Conservation (phyloP, 2,113 vertebrate genomes). For the Oncorhynchus kisutch region DNA sequence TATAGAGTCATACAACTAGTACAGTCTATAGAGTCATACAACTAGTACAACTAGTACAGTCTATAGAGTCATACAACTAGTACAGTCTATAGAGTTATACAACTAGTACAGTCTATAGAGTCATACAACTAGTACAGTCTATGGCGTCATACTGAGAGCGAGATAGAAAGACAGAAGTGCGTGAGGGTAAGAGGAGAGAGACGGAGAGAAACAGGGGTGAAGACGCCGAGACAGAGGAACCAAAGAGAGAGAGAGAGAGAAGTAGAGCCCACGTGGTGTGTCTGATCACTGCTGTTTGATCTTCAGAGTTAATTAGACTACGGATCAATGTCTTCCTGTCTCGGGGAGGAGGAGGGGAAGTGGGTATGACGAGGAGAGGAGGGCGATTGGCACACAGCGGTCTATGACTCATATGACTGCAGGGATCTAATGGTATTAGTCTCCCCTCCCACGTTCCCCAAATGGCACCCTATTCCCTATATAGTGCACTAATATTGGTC, state of each 20-base stretch:
- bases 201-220: neutral
- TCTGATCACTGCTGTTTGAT: neutral
- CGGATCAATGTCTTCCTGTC: neutral
- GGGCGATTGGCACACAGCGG: constrained; percentile 30
- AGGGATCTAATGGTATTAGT: constrained; percentile 29
- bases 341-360: neutral
- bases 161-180: neutral
- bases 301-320: constrained; percentile 12
- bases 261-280: neutral
- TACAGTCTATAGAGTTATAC: no score
- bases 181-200: neutral
- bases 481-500: no score
- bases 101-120: no score
- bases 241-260: neutral
- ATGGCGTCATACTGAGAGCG: neutral
- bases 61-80: no score
- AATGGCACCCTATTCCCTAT: no score
- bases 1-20: no score
- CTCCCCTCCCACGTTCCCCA: neutral
- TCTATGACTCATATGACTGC: constrained; percentile 56
- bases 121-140: no score
- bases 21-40: no score
- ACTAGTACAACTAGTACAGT: no score
- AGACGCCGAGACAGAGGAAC: neutral
- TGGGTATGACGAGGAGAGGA: neutral